phyloP scores from a whole-genome alignment of 2,797 vertebrate species.

The Synaphobranchus kaupii region DNA sequence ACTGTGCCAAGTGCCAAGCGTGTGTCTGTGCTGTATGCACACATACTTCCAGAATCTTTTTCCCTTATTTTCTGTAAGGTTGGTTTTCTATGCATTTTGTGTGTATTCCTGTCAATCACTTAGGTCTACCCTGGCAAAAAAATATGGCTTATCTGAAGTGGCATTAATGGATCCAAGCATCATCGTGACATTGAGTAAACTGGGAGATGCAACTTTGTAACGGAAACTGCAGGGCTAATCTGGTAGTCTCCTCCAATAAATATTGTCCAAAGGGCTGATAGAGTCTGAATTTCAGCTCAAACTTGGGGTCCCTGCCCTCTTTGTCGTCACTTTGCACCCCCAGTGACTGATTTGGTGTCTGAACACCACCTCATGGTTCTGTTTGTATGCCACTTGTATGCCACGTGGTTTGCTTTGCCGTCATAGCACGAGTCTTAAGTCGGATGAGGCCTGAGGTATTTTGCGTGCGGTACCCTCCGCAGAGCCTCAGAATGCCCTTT shows the following conservation, averaged over 20 bases:
- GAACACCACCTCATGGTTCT: background rate
- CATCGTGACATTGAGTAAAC: background rate
- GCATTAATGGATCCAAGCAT: background rate
- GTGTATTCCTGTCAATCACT: background rate
- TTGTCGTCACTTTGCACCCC: background rate
- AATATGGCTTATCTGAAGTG: background rate
- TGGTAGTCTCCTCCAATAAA: background rate
- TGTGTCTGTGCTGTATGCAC: background rate
- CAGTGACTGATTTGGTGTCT: background rate
- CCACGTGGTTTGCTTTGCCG: constrained; percentile 3
- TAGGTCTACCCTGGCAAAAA: background rate
- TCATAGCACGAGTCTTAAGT: background rate
- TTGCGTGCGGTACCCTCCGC: background rate
- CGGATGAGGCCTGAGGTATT: background rate
- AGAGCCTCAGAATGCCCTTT: background rate
- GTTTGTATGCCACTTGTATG: background rate
- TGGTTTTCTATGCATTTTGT: background rate
- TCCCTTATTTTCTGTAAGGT: background rate
- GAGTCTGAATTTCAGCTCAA: background rate
- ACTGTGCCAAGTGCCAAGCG: background rate
- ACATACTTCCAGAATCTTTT: background rate
- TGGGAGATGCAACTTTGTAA: background rate
- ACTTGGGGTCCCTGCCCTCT: background rate
- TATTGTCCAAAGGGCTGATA: background rate
- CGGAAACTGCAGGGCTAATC: background rate